Evolutionary conservation across 2,113 vertebrate species (phyloP).

Genomic region (Capreolus pygargus): DNA sequence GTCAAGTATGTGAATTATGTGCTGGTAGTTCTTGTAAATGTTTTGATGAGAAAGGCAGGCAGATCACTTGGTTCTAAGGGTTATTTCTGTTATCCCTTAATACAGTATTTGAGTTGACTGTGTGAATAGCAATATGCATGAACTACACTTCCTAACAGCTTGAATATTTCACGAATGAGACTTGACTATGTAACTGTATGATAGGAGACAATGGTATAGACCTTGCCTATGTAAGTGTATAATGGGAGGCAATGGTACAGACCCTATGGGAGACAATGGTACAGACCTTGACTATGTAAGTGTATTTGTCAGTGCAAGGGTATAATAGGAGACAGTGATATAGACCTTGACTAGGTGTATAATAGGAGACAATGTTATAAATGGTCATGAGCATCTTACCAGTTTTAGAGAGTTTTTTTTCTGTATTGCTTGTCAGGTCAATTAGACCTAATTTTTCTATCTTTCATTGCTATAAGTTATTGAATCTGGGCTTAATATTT

Average conservation of each 20-base stretch:
- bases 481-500: not conserved
- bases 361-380: not conserved
- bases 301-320: not conserved
- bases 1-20: not conserved
- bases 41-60: not conserved
- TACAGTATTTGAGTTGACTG: not conserved
- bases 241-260: not conserved
- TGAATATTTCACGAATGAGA: not conserved
- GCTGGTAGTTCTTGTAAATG: not conserved
- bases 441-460: not conserved
- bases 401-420: not conserved
- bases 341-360: too few relatives aligned
- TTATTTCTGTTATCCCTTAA: not conserved
- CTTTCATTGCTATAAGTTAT: not conserved
- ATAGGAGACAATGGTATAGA: not conserved
- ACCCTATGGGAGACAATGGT: too few relatives aligned
- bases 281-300: not conserved
- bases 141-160: not conserved
- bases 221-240: not conserved
- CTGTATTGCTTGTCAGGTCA: not conserved
- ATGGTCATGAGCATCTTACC: not conserved
- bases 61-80: not conserved
- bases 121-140: not conserved
- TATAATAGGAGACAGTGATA: too few relatives aligned
- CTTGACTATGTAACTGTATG: not conserved